A percentile compares a stretch with the other conserved stretches of the same genome.
phyloP scores from a whole-genome alignment of 2,797 vertebrate genomes.

The Phoebastria nigripes region DNA sequence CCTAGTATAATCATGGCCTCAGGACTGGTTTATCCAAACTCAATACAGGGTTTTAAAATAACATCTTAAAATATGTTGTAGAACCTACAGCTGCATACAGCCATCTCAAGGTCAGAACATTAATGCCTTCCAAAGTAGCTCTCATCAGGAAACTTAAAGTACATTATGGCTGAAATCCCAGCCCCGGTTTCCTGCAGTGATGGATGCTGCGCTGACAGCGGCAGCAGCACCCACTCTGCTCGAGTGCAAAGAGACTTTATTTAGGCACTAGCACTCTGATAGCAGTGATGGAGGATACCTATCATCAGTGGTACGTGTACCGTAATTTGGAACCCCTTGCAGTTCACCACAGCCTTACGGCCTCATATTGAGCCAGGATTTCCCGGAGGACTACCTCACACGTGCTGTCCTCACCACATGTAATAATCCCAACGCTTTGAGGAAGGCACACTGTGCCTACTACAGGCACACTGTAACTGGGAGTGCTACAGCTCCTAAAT shows the following conservation, averaged over 20 bases:
- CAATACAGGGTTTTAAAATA: background rate
- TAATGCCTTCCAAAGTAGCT: background rate
- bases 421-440: background rate
- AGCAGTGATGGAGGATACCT: background rate
- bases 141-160: background rate
- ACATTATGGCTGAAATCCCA: background rate
- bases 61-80: background rate
- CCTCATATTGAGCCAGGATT: background rate
- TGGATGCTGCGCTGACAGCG: background rate
- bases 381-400: background rate
- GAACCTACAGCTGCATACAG: background rate
- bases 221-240: background rate
- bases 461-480: background rate
- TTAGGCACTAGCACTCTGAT: background rate
- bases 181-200: background rate
- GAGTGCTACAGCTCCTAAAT: background rate
- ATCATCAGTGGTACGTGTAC: background rate
- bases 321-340: background rate
- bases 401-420: background rate
- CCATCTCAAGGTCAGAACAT: background rate
- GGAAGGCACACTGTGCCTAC: background rate
- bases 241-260: background rate
- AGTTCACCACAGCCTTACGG: background rate
- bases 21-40: slow-evolving; percentile 11
- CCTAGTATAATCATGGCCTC: slow-evolving; percentile 14